Percentiles rank a stretch among this genome's conserved stretches.
These are phyloP conservation scores for Falco biarmicus DNA, from an alignment of 2,797 vertebrate genomes.

Conservation along the genomic window DNA sequence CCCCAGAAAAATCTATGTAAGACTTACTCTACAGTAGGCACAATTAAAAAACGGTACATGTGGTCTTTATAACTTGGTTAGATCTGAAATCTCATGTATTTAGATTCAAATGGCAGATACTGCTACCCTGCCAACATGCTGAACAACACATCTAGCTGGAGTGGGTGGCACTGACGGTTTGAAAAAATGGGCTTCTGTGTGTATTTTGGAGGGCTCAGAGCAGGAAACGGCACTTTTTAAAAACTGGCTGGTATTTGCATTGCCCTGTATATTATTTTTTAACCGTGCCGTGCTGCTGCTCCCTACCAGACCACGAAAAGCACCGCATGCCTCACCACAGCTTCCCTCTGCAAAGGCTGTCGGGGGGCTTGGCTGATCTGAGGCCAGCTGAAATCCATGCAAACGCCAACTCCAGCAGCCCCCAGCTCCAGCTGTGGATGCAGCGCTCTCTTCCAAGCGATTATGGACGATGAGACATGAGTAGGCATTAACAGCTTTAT, in stretches of 20 bases:
- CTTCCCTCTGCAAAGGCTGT: neutral
- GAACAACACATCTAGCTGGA: fast-evolving
- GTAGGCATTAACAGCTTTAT: neutral
- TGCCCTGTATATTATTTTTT: neutral
- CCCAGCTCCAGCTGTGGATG: neutral
- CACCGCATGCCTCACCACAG: fast-evolving
- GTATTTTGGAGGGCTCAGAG: neutral
- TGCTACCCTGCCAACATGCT: neutral
- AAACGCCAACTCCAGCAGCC: fast-evolving
- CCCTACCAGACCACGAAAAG: neutral
- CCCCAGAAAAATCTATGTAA: neutral
- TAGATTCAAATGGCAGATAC: neutral
- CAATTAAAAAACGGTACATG: neutral
- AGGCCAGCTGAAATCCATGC: neutral
- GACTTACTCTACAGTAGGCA: neutral
- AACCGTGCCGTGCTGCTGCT: neutral
- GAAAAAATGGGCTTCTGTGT: neutral
- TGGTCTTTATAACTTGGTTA: neutral
- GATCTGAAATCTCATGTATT: neutral
- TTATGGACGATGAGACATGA: neutral
- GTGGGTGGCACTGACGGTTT: neutral
- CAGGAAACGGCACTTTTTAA: neutral
- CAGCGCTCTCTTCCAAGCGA: neutral
- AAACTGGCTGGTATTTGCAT: neutral
- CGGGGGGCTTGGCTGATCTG: neutral